Conservation (phyloP, 1,140 invertebrate species). For the Bombus waltoni region DNA sequence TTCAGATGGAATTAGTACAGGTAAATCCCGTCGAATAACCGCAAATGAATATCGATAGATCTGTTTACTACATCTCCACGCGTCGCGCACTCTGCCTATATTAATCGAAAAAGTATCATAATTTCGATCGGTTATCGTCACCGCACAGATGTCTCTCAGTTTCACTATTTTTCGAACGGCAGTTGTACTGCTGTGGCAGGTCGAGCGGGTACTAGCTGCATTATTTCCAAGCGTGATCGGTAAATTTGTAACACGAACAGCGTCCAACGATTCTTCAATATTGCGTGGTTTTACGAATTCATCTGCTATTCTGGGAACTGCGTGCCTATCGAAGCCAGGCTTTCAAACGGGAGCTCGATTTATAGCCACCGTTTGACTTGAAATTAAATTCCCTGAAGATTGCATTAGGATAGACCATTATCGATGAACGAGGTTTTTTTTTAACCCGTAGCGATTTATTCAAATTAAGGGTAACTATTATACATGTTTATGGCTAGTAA, state of each 20-base stretch:
- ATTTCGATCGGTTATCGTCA: background rate
- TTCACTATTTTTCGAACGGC: background rate
- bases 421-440: background rate
- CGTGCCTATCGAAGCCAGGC: background rate
- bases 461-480: background rate
- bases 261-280: background rate
- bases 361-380: background rate
- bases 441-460: background rate
- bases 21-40: constrained; percentile 41
- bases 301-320: background rate
- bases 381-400: background rate
- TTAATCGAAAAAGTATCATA: constrained; percentile 18
- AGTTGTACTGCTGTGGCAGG: too few species aligned
- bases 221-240: background rate
- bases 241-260: background rate
- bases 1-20: constrained; percentile 41
- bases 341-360: background rate
- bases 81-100: background rate
- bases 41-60: constrained; percentile 51
- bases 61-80: constrained; percentile 27
- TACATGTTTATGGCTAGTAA: background rate
- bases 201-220: background rate
- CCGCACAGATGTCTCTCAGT: background rate
- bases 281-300: background rate
- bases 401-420: background rate